Evolutionary conservation across 2,888 invertebrate species (phyloP), one percentile per base, ranked within the genome.

Genomic region (Brenthis hecate): DNA sequence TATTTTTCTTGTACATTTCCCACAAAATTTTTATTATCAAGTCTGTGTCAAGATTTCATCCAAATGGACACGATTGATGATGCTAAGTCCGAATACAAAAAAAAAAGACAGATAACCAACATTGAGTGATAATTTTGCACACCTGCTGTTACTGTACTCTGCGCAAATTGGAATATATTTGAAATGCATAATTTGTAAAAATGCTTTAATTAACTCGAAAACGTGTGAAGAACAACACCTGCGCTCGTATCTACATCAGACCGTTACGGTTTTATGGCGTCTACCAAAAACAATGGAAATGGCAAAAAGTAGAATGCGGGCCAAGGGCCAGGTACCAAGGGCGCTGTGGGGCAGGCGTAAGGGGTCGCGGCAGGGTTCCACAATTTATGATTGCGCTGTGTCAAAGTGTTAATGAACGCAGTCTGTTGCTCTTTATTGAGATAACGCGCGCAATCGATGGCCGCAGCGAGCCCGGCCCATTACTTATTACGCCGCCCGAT

Each of bases 351-450:
- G 86, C 82, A 85, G 85, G 81, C 86, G 89, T 87, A 86, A 85
- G 60, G 89, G 89, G 88, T 79, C 91, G 85, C 92, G 83, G 81
- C 88, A 86, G 91, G 92, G 90, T 82, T 86, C 89, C 90, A 86
- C 85, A 89, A 92, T 92, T 92, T 92, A 92, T 91, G 92, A 92
- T 91, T 87, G 83, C 87, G 83, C 85, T 87, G 87, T 89, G 92
- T 91, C 91, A 91, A 87, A 88, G 89, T 89, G 88, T 88, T 92
- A 92, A 92, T 92, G 92, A 92, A 91, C 88, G 87, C 89, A 88
- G 90, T 90, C 87, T 85, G 90, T 88, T 90, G 89, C 85, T 89
- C 91, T 92, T 92, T 92, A 92, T 92, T 91, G 91, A 92, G 91
- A 92, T 92, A 91, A 88, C 87, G 87, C 85, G 86, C 80, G 87